Conservation (phyloP, 2,888 invertebrate species). For the Drosophila neutralis region DNA sequence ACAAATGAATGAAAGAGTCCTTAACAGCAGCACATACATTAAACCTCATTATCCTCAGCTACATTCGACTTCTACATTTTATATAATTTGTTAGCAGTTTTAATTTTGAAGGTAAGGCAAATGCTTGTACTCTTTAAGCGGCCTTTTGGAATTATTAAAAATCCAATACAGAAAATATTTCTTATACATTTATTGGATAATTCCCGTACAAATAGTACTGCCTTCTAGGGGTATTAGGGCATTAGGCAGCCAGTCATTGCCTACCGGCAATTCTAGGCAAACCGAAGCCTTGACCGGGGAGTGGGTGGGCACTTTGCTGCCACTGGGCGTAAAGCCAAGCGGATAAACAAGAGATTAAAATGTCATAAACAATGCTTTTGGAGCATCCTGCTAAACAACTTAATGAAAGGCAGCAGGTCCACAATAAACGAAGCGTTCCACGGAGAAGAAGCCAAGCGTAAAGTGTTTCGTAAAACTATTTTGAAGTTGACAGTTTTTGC, state of each 20-base stretch:
- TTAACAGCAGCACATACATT: not conserved
- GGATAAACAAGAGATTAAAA: slow-evolving; percentile 81
- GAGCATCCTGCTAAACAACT: slow-evolving; percentile 70
- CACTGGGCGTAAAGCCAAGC: slow-evolving; percentile 72
- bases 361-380: slow-evolving; percentile 78
- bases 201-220: not conserved
- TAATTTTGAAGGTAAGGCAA: not conserved
- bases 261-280: not conserved
- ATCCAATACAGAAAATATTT: not conserved
- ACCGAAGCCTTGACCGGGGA: slow-evolving; percentile 62
- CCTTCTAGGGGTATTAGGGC: not conserved
- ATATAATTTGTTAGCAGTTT: not conserved
- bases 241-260: slow-evolving; percentile 9
- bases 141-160: not conserved
- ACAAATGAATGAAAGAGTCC: not conserved
- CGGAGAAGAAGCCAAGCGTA: slow-evolving; percentile 11
- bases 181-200: not conserved
- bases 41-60: not conserved
- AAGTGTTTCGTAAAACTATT: slow-evolving; percentile 57
- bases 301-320: slow-evolving; percentile 46
- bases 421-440: slow-evolving; percentile 1
- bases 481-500: slow-evolving; percentile 38
- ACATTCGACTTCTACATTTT: too few species aligned
- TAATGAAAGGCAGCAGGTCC: slow-evolving; percentile 67
- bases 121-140: not conserved